Evolutionary conservation across 2,888 invertebrate species (phyloP), one percentile per base, ranked within the genome.

Genomic region (Acleris literana): DNA sequence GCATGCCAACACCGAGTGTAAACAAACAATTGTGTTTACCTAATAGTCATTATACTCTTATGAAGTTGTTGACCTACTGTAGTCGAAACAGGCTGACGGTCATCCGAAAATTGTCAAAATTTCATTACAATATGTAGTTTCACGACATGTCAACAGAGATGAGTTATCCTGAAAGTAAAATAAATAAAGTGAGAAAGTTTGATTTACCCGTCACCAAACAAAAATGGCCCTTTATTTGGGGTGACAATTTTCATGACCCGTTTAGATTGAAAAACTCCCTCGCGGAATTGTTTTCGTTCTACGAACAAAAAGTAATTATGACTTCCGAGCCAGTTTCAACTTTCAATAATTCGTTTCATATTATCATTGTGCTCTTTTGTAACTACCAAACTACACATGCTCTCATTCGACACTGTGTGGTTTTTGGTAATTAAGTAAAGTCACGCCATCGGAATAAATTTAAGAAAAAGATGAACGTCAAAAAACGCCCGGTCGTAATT

Each of bases 211-310:
- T 51, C 46, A 46, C 61, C 48, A 17, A 9, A 29, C 20, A 18
- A 56, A 56, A 61, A 66, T 56, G 56, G 29, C 51, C 52, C 61
- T 61, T 61, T 56, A 61, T 61, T 64, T 56, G 46, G 65, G 46
- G 56, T 56, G 65, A 56, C 65, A 66, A 52, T 56, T 66, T 61
- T 56, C 56, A 61, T 52, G 61, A 52, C 33, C 20, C 56, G 20
- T 44, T 65, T 13, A 49, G 17, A 65, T 56, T 61, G 46, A 51
- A 11, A 56, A 66, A 56, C 33, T 66, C 52, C 48, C 22, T n/a
- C 17, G 17, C 29, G 16, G 6, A 17, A 39, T 53, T 52, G 48
- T 56, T 56, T 56, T 22, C 18, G 44, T 39, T 22, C 16, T 39
- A 33, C 18, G 51, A 60, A 56, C 51, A 55, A 55, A 58, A 59